phyloP scores from a whole-genome alignment of 64 coral and sea anemone genomes.

The Exaiptasia diaphana region DNA sequence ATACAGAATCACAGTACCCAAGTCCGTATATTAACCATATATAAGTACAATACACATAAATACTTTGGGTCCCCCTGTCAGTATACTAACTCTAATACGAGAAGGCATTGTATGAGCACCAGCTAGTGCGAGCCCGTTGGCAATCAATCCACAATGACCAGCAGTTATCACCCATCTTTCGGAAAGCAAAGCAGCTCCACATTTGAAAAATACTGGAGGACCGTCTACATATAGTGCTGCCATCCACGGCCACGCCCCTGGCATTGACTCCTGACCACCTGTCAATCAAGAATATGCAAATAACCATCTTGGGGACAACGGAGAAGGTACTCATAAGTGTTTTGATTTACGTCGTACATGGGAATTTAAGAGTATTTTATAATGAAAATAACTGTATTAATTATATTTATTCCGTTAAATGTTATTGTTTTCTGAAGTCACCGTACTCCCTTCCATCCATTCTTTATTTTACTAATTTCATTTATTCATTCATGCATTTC shows the following conservation, averaged over 20 bases:
- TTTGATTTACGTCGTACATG: too few species aligned
- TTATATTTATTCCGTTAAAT: background rate
- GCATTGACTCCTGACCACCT: slow-evolving; percentile 48
- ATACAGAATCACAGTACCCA: too few species aligned
- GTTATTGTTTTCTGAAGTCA: too few species aligned
- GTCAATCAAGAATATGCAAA: too few species aligned
- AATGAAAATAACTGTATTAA: background rate
- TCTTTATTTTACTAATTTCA: background rate
- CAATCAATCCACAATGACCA: slow-evolving; percentile 36
- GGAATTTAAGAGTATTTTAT: background rate
- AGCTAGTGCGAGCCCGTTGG: background rate
- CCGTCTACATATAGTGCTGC: slow-evolving; percentile 41
- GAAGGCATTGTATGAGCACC: too few species aligned
- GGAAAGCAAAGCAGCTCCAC: slow-evolving; percentile 68
- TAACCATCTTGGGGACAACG: too few species aligned
- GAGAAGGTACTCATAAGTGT: too few species aligned
- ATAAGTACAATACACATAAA: too few species aligned
- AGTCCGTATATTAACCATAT: too few species aligned
- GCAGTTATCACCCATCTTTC: slow-evolving; percentile 61
- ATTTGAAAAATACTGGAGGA: slow-evolving; percentile 66
- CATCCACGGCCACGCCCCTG: slow-evolving; percentile 80
- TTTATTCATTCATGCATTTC: background rate
- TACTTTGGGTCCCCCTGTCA: too few species aligned
- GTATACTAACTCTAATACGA: too few species aligned
- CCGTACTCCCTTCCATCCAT: background rate